A percentile compares a stretch with the other conserved stretches of the same genome.
phyloP scores from a whole-genome alignment of 1,140 invertebrate genomes.

The Tigriopus japonicus region DNA sequence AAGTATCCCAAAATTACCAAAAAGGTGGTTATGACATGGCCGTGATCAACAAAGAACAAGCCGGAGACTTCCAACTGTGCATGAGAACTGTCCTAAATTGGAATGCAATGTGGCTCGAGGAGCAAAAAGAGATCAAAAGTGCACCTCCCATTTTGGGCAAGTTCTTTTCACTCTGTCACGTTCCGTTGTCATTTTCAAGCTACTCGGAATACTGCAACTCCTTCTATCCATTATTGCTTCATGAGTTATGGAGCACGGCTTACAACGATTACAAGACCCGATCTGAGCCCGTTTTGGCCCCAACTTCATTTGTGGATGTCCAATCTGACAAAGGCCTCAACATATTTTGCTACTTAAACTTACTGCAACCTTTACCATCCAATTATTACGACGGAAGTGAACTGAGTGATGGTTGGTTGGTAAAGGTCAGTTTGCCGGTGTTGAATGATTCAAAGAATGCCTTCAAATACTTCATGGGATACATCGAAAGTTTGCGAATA shows the following conservation, averaged over 20 bases:
- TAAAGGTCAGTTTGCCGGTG: not conserved
- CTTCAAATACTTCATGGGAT: too few relatives aligned
- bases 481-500: too few relatives aligned
- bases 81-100: not conserved
- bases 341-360: not conserved
- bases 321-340: not conserved
- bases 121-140: not conserved
- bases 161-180: not conserved
- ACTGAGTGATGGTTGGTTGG: not conserved
- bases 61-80: not conserved
- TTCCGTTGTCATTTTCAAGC: not conserved
- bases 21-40: too few relatives aligned
- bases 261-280: not conserved
- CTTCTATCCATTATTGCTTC: not conserved
- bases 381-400: not conserved
- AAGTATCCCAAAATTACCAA: not conserved
- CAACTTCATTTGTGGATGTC: not conserved
- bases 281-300: not conserved
- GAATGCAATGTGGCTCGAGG: not conserved
- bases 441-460: not conserved
- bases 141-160: not conserved
- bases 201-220: not conserved
- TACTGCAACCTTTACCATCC: not conserved
- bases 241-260: not conserved
- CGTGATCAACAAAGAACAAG: not conserved